Evolutionary conservation across 2,113 vertebrate species (phyloP).

Genomic region (Scomber scombrus): DNA sequence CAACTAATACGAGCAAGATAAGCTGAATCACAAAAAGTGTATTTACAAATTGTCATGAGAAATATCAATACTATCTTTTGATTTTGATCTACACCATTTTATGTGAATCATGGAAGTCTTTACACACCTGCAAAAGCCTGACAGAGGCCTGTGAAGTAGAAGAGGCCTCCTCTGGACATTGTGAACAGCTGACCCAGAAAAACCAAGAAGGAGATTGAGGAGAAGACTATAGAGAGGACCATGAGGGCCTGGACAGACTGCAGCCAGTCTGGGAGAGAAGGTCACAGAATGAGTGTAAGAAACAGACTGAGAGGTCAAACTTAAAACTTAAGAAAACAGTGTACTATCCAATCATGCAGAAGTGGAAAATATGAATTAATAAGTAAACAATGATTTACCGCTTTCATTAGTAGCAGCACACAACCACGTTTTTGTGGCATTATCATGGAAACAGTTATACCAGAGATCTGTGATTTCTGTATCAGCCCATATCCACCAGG

Average conservation of each 20-base stretch:
- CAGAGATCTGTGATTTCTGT: constrained; percentile 88
- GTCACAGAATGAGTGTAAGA: neutral
- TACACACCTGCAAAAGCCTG: constrained; percentile 88
- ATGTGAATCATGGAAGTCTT: neutral
- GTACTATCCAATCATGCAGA: neutral
- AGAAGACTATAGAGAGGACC: constrained; percentile 90
- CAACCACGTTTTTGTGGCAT: constrained; percentile 80
- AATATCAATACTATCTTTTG: too few relatives aligned
- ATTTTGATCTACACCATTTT: neutral
- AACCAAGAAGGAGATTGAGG: constrained; percentile 89
- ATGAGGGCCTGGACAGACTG: constrained; percentile 91
- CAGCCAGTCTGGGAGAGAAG: constrained; percentile 85
- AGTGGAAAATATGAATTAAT: neutral
- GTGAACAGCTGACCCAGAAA: constrained; percentile 91
- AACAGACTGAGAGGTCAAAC: neutral
- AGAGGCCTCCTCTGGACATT: constrained; percentile 86
- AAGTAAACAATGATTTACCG: constrained; percentile 74
- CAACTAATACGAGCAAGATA: too few relatives aligned
- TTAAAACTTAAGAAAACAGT: neutral
- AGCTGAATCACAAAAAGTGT: too few relatives aligned
- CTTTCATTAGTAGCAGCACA: constrained; percentile 85
- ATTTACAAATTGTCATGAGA: too few relatives aligned
- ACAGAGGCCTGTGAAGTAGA: constrained; percentile 91
- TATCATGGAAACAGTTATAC: constrained; percentile 87
- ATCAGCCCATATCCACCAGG: constrained; percentile 89